These are phyloP conservation scores for Erpornis zantholeuca DNA, from an alignment of 2,113 vertebrate genomes.

Conservation along the genomic window DNA sequence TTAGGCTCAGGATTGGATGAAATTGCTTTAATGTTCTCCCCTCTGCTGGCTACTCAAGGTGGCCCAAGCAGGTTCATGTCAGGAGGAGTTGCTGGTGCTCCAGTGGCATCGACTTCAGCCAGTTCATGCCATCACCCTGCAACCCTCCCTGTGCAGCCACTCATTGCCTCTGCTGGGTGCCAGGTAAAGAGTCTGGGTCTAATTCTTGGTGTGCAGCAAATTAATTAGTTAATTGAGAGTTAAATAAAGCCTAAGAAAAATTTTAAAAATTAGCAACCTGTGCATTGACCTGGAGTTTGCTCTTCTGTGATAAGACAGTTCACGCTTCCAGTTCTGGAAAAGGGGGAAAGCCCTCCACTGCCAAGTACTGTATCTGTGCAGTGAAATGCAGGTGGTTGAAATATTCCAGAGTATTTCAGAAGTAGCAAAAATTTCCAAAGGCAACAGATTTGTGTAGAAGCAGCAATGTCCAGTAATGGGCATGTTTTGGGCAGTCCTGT, in stretches of 20 bases:
- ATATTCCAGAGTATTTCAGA: neutral
- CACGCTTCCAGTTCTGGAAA: neutral
- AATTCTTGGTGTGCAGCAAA: neutral
- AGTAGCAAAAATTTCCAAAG: neutral
- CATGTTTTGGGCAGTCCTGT: neutral
- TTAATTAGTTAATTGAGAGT: neutral
- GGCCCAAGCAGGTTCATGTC: neutral
- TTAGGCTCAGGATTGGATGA: neutral
- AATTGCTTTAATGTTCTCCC: neutral
- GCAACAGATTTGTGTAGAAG: neutral
- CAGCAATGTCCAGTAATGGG: neutral
- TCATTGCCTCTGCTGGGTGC: neutral
- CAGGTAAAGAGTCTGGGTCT: neutral
- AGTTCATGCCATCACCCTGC: accelerated
- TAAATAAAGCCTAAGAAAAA: neutral
- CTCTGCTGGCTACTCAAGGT: neutral
- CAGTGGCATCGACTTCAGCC: neutral
- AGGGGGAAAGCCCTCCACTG: neutral
- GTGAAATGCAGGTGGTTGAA: neutral
- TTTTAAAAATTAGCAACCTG: neutral
- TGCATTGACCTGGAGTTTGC: neutral
- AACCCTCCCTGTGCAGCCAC: accelerated
- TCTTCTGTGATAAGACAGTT: neutral
- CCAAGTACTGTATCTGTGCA: neutral
- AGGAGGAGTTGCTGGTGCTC: neutral